A percentile compares a stretch with the other conserved stretches of the same genome.
Evolutionary conservation across 2,797 vertebrate genomes (phyloP).

Genomic region (Pantherophis vulpinus): DNA sequence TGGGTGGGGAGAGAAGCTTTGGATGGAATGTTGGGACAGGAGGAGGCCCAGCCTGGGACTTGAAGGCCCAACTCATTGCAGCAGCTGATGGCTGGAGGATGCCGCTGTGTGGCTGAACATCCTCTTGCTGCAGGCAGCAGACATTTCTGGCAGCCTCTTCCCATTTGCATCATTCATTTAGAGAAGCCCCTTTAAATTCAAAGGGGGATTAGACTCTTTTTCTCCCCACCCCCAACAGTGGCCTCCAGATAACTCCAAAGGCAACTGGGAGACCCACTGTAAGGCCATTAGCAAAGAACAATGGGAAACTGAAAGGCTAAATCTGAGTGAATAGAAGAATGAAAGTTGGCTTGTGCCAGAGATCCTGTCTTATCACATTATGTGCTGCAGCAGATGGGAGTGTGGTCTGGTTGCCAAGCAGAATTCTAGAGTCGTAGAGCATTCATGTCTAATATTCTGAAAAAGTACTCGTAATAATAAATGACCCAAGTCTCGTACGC

Average conservation of each 20-base stretch:
- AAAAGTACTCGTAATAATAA: constrained; percentile 51
- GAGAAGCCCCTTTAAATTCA: constrained; percentile 67
- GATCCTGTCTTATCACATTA: constrained; percentile 68
- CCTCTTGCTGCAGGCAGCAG: constrained; percentile 53
- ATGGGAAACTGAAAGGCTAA: constrained; percentile 73
- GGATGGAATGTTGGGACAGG: constrained; percentile 71
- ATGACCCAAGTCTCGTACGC: constrained; percentile 23
- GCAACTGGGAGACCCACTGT: constrained; percentile 77
- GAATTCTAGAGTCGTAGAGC: constrained; percentile 56
- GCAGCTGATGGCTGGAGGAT: constrained; percentile 66
- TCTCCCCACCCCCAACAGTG: constrained; percentile 41
- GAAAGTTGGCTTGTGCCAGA: constrained; percentile 76
- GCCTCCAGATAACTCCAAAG: constrained; percentile 64
- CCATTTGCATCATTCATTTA: constrained; percentile 63
- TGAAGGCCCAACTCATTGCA: constrained; percentile 67
- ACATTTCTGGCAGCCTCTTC: constrained; percentile 63
- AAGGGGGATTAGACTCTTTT: constrained; percentile 64
- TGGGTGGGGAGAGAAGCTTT: constrained; percentile 8
- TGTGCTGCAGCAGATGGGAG: constrained; percentile 77
- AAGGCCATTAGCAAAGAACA: constrained; percentile 76
- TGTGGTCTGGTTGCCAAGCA: constrained; percentile 82
- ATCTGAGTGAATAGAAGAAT: constrained; percentile 70
- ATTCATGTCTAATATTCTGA: constrained; percentile 19
- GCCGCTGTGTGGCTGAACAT: constrained; percentile 41
- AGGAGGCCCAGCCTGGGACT: constrained; percentile 43